These are phyloP conservation scores for Alfaro cultratus DNA, from an alignment of 2,797 vertebrate species.

Conservation along the genomic window DNA sequence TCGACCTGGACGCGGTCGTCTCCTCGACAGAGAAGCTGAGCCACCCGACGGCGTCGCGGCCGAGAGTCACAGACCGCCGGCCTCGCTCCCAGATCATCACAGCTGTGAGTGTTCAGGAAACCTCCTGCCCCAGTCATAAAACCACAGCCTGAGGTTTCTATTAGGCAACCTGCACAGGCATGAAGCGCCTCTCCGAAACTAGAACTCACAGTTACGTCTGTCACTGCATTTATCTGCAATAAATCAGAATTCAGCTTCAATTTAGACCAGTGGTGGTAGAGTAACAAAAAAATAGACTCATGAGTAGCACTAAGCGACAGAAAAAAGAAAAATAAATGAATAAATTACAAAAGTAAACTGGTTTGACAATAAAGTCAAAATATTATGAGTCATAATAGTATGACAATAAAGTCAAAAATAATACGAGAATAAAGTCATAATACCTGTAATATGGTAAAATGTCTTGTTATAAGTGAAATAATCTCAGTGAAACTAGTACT, in stretches of 20 bases:
- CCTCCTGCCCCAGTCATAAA: neutral
- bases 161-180: neutral
- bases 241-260: neutral
- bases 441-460: too few relatives aligned
- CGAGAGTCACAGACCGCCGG: conserved; percentile 92
- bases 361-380: too few relatives aligned
- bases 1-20: conserved; percentile 91
- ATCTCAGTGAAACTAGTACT: too few relatives aligned
- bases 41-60: conserved; percentile 93
- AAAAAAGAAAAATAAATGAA: too few relatives aligned
- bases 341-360: too few relatives aligned
- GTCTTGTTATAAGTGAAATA: too few relatives aligned
- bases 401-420: too few relatives aligned
- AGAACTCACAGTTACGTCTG: neutral
- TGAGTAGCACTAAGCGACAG: too few relatives aligned
- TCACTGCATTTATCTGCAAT: neutral
- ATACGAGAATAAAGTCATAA: too few relatives aligned
- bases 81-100: conserved; percentile 95
- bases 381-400: too few relatives aligned
- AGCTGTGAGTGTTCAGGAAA: conserved; percentile 82
- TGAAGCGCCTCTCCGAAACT: neutral
- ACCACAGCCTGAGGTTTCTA: neutral
- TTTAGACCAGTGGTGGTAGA: neutral
- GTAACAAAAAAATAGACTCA: too few relatives aligned
- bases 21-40: conserved; percentile 91